Percentiles rank a stretch among this genome's conserved stretches.
phyloP scores from a whole-genome alignment of 92 coral and sea anemone genomes.

The Palythoa heliodiscus region DNA sequence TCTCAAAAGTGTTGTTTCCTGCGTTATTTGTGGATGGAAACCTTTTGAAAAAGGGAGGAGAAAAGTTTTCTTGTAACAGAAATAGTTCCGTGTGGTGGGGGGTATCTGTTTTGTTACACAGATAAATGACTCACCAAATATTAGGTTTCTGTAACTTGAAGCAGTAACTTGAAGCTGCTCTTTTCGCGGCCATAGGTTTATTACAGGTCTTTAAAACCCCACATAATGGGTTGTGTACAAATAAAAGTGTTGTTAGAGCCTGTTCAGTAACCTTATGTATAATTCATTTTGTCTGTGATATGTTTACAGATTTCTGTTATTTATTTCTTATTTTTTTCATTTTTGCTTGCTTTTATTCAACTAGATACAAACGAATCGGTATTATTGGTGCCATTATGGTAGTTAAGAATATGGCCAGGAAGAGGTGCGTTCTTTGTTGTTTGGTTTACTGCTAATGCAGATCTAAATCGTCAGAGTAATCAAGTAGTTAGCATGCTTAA shows the following conservation, averaged over 20 bases:
- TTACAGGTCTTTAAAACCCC: not conserved
- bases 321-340: not conserved
- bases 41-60: too few relatives aligned
- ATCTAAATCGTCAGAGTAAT: too few relatives aligned
- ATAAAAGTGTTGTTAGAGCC: not conserved
- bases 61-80: too few relatives aligned
- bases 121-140: too few relatives aligned
- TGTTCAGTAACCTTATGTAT: not conserved
- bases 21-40: too few relatives aligned
- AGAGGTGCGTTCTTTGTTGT: constrained; percentile 54
- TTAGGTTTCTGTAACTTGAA: too few relatives aligned
- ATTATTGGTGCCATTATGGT: constrained; percentile 98
- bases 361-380: constrained; percentile 93
- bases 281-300: not conserved
- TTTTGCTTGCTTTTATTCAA: not conserved
- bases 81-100: too few relatives aligned
- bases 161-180: too few relatives aligned
- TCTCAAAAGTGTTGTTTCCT: too few relatives aligned
- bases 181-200: too few relatives aligned
- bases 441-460: not conserved
- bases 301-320: not conserved
- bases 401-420: constrained; percentile 89
- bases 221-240: not conserved
- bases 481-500: too few relatives aligned
- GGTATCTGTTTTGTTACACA: too few relatives aligned